Conservation (phyloP, 2,888 invertebrate genomes). For the Alitta virens region DNA sequence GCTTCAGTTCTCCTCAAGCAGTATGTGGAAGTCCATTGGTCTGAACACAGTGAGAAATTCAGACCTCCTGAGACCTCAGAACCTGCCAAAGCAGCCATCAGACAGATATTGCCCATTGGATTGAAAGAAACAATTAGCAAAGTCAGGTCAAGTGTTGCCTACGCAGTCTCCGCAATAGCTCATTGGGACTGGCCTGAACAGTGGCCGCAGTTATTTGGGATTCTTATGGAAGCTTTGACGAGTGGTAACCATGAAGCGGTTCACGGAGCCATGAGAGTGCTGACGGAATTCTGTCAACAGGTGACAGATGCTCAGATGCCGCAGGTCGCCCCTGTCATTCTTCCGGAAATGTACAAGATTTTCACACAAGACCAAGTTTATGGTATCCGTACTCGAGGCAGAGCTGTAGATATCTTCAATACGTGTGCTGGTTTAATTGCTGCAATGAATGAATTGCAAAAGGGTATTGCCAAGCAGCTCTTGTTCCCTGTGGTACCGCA, state of each 20-base stretch:
- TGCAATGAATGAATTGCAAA: slow-evolving; percentile 61
- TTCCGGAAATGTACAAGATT: slow-evolving; percentile 71
- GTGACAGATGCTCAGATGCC: slow-evolving; percentile 67
- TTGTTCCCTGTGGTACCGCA: slow-evolving; percentile 68
- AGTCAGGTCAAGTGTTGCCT: slow-evolving; percentile 68
- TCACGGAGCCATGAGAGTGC: slow-evolving; percentile 71
- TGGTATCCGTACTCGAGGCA: slow-evolving; percentile 64
- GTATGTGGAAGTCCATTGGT: slow-evolving; percentile 72
- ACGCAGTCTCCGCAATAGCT: slow-evolving; percentile 71
- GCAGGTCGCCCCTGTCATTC: slow-evolving; percentile 68
- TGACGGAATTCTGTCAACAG: slow-evolving; percentile 69
- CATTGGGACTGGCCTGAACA: slow-evolving; percentile 73
- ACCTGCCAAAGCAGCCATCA: slow-evolving; percentile 64
- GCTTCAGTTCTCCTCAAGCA: slow-evolving; percentile 72
- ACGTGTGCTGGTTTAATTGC: slow-evolving; percentile 64
- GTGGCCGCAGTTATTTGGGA: slow-evolving; percentile 70
- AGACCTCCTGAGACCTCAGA: slow-evolving; percentile 61
- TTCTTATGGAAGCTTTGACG: slow-evolving; percentile 66
- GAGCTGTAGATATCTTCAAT: slow-evolving; percentile 69
- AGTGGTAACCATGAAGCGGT: slow-evolving; percentile 62
- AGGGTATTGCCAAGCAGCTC: slow-evolving; percentile 62
- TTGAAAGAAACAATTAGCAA: slow-evolving; percentile 69
- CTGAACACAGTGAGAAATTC: slow-evolving; percentile 62
- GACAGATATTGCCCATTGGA: slow-evolving; percentile 67
- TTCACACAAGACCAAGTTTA: slow-evolving; percentile 65